Evolutionary conservation across 2,888 invertebrate genomes (phyloP).

Genomic region (Sminthurinus aureus): DNA sequence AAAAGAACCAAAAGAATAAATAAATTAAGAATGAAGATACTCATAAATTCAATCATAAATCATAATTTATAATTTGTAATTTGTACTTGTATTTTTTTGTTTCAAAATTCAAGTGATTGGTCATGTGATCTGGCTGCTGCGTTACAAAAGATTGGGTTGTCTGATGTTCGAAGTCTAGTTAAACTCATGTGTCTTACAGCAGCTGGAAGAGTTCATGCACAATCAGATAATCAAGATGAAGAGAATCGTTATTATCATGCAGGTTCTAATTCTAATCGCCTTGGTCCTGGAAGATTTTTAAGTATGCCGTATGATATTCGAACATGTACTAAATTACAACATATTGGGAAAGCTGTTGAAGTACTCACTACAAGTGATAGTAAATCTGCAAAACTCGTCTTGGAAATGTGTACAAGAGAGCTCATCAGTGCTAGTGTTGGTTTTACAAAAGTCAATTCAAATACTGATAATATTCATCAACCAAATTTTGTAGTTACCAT

Average conservation of each 20-base stretch:
- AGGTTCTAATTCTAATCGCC: constrained; percentile 32
- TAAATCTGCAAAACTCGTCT: constrained; percentile 68
- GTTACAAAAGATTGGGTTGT: constrained; percentile 66
- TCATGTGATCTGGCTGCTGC: constrained; percentile 65
- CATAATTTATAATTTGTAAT: constrained; percentile 1
- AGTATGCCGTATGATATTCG: constrained; percentile 56
- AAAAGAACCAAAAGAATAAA: too few species aligned
- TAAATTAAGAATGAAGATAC: too few species aligned
- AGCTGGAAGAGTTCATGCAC: constrained; percentile 64
- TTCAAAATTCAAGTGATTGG: constrained; percentile 62
- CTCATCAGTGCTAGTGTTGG: constrained; percentile 66
- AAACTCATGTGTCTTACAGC: constrained; percentile 71
- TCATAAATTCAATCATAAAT: background rate
- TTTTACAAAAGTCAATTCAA: constrained; percentile 59
- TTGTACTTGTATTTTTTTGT: constrained; percentile 9
- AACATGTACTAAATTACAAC: constrained; percentile 57
- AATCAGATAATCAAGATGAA: constrained; percentile 47
- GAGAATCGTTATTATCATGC: constrained; percentile 47
- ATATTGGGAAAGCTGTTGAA: constrained; percentile 57
- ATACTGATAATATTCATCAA: constrained; percentile 49
- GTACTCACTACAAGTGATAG: constrained; percentile 62
- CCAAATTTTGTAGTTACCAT: constrained; percentile 69
- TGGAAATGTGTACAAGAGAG: constrained; percentile 68
- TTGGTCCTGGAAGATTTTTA: constrained; percentile 48
- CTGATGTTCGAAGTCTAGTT: constrained; percentile 69